Base-by-base conservation (phyloP, 23 tunicate species). In the Corella eumyota region DNA sequence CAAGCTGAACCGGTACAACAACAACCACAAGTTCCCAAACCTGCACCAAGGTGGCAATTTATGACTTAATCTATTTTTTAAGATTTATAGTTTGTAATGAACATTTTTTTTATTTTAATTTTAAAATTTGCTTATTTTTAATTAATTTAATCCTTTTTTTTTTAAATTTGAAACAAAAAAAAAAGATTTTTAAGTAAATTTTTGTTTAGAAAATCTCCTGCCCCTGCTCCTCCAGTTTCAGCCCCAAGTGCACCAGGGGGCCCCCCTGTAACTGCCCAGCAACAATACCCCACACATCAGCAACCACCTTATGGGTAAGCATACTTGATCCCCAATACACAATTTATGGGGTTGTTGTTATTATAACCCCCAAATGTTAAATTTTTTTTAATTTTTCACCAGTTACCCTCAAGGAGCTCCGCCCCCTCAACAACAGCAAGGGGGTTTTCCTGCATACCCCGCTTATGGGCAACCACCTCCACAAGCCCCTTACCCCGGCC, bases 31-130 rank as follows among this genome's bases (percentile, higher is more conserved):
- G 48, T 56, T 27, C 94, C 94, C 2, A 73, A 69, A 45, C 71
- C 94, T 21, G 94, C 94, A 24, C 94, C 94, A 52, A 75, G 94
- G 94, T 84, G 32, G 65, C 47, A 36, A 38, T n/a, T n/a, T n/a
- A n/a, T n/a, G n/a, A 40, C 48, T 9, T 40, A 40, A 40, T 40
- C n/a, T 34, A 34, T 34, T 7, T 25, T 66, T 40, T 40, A 40
- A 40, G 15, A 40, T 9, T 11, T 40, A 40, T 40, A 11, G 15
- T 40, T 40, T 40, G 13, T 40, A 40, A 40, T 40, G 48, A 15
- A 40, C 48, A 40, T 9, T 40, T 11, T 40, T 40, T 9, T 11
- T 9, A 40, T 40, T 9, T 40, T 9, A 9, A 40, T 40, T 40
- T 40, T 40, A 11, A 11, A 9, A 40, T 15, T 40, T 9, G 13